phyloP scores from a whole-genome alignment of 2,113 vertebrate genomes.

The Suricata suricatta region DNA sequence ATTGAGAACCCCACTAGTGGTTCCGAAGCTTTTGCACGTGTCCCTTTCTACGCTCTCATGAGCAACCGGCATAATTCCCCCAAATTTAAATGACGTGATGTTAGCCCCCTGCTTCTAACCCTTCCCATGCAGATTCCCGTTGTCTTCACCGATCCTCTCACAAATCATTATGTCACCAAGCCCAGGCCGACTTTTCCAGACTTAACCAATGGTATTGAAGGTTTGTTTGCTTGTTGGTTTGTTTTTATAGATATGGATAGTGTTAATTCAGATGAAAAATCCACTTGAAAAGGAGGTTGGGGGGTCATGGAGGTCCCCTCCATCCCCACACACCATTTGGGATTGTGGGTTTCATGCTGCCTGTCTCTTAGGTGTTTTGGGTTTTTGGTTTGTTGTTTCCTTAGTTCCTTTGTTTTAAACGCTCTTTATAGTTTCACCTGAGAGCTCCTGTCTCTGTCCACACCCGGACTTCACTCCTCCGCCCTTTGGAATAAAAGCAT shows the following conservation, averaged over 20 bases:
- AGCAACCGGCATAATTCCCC: not conserved
- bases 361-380: not conserved
- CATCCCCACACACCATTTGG: fast-evolving
- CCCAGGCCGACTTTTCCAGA: not conserved
- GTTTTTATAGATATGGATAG: not conserved
- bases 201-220: fast-evolving
- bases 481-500: not conserved
- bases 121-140: not conserved
- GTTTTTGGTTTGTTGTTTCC: not conserved
- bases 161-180: not conserved
- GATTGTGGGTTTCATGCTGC: not conserved
- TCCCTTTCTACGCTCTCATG: not conserved
- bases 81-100: not conserved
- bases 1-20: not conserved
- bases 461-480: not conserved
- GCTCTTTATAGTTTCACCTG: not conserved
- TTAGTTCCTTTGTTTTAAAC: not conserved
- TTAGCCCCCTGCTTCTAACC: not conserved
- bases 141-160: not conserved
- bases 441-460: too few species aligned
- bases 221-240: not conserved
- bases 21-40: not conserved
- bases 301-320: not conserved
- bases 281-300: not conserved
- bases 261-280: not conserved